Conservation (phyloP, 2,888 invertebrate species). For the Brenthis hecate region DNA sequence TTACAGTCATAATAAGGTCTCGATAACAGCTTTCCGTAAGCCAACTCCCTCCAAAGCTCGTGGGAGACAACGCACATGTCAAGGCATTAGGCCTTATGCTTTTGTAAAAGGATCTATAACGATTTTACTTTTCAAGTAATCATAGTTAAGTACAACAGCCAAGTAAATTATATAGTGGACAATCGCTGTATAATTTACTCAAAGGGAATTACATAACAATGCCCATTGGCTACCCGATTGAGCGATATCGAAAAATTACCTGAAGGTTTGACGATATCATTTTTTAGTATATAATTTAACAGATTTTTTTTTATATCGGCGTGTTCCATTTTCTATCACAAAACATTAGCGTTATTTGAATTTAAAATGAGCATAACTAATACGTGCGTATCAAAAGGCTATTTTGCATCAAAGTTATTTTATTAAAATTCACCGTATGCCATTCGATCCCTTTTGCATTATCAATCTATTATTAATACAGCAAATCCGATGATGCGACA, state of each 20-base stretch:
- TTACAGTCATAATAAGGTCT: constrained; percentile 17
- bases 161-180: background rate
- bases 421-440: constrained; percentile 32
- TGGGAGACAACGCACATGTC: constrained; percentile 31
- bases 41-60: constrained; percentile 25
- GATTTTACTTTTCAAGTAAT: constrained; percentile 3
- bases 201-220: constrained; percentile 2
- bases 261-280: constrained; percentile 10
- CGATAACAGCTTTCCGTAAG: constrained; percentile 27
- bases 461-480: constrained; percentile 75
- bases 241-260: background rate
- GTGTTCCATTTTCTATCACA: background rate
- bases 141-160: background rate
- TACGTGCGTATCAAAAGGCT: constrained; percentile 23
- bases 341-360: background rate
- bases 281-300: constrained; percentile 5
- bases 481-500: constrained; percentile 59
- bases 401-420: constrained; percentile 28
- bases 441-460: constrained; percentile 60
- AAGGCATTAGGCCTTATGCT: constrained; percentile 12
- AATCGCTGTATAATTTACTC: background rate
- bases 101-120: constrained; percentile 2
- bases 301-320: background rate
- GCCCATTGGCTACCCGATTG: constrained; percentile 3
- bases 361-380: background rate